These are phyloP conservation scores for Charanyca ferruginea DNA, from an alignment of 2,888 invertebrate genomes.

Conservation along the genomic window DNA sequence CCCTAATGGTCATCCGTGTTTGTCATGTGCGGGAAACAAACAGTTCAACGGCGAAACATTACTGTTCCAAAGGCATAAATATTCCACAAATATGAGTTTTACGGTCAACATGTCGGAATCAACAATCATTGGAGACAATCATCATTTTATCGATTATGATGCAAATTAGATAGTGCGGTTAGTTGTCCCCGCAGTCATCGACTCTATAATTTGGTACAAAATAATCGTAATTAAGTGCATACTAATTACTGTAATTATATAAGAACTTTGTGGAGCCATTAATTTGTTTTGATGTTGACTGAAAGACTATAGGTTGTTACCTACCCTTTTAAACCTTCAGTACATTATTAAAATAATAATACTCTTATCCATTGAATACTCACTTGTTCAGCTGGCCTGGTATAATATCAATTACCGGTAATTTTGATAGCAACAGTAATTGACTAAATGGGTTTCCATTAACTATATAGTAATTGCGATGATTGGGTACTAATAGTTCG, in stretches of 20 bases:
- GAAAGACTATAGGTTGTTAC: neutral
- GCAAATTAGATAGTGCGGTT: neutral
- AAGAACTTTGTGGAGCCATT: neutral
- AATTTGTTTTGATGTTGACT: neutral
- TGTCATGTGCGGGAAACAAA: constrained; percentile 51
- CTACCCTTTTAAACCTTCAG: constrained; percentile 2
- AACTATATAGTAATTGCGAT: constrained; percentile 30
- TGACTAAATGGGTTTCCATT: constrained; percentile 42
- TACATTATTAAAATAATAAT: constrained; percentile 6
- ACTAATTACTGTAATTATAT: neutral
- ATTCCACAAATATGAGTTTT: constrained; percentile 20
- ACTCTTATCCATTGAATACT: neutral
- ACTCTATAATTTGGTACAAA: neutral
- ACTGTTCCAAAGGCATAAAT: constrained; percentile 37
- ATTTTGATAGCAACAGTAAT: constrained; percentile 49
- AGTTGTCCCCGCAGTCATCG: neutral
- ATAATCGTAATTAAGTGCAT: neutral
- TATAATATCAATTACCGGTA: constrained; percentile 12
- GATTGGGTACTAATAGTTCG: constrained; percentile 22
- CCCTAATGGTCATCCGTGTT: constrained; percentile 65
- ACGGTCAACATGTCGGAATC: constrained; percentile 6
- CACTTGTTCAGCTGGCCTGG: neutral
- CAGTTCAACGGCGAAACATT: constrained; percentile 36
- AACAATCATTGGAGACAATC: neutral
- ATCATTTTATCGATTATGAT: constrained; percentile 12